Percentiles rank a stretch among this genome's conserved stretches.
phyloP scores from a whole-genome alignment of 2,113 vertebrate genomes.

The Halcyon malimbica region DNA sequence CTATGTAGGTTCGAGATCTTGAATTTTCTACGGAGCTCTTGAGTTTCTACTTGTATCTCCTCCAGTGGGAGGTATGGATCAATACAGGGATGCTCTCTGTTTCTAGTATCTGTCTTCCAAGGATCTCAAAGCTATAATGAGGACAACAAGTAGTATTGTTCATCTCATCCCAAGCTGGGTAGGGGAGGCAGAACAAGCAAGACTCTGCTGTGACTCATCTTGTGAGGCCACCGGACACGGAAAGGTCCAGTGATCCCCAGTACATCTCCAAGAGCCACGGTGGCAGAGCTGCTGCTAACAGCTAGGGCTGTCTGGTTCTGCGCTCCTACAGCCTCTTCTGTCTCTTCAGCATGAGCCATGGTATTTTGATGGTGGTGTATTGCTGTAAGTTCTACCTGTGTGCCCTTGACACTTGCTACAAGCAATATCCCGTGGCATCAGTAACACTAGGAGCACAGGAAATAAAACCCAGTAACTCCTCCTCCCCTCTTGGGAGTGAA shows the following conservation, averaged over 20 bases:
- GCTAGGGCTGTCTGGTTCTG: neutral
- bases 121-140: neutral
- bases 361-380: neutral
- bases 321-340: neutral
- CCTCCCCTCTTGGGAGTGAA: accelerated
- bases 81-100: neutral
- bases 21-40: neutral
- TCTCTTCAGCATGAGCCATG: neutral
- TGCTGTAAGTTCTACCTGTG: neutral
- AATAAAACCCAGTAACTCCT: neutral
- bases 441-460: neutral
- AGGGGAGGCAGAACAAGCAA: neutral
- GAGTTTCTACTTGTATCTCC: neutral
- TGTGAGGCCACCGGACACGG: accelerated
- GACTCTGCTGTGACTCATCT: neutral
- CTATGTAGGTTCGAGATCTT: neutral
- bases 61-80: neutral
- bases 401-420: no score
- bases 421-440: neutral
- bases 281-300: neutral
- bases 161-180: neutral
- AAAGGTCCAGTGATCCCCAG: neutral
- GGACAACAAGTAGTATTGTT: neutral
- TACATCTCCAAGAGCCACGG: accelerated
- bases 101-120: neutral